Base-by-base conservation (phyloP, 92 coral and sea anemone species). In the Parazoanthus darwini region DNA sequence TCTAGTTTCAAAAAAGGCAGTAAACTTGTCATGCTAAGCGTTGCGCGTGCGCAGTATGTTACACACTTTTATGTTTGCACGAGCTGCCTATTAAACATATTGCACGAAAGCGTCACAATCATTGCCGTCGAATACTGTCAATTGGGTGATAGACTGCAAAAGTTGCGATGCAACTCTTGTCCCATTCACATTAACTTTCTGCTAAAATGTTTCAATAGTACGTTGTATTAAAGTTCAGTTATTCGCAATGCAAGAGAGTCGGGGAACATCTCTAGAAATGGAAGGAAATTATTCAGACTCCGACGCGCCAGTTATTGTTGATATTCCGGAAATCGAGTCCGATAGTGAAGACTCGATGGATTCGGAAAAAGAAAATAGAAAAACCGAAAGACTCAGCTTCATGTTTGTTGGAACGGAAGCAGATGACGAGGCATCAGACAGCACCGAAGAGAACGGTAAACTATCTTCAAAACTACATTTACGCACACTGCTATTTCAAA, bases 271-370 rank as follows among this genome's bases (percentile, higher is more conserved):
- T 71, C 39, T 84, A 38, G 79, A 84, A 84, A 51, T 65, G 2
- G 43, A 66, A 8, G 48, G 70, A 71, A 26, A 84, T 70, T 72
- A 46, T 74, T 84, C 66, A 37, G 79, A 71, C 25, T 84, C 78
- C n/a, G 87, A 84, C 14, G 35, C 33, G 3, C 87, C 66, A 15
- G 87, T 84, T 33, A 43, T 84, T 16, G 79, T 84, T 71, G 79
- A 84, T 14, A 44, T 84, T 8, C 87, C 87, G 29, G 79, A 51
- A 6, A 71, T 84, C 44, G 87, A 70, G 15, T 84, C 79, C 8
- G 87, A 84, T 37, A 50, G 44, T 15, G 87, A 84, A 72, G 79
- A 84, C 78, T 71, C 63, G 16, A 43, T 73, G 29, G 58, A 67
- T 10, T 54, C 25, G 23, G 50, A 25, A 38, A 22, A 6, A 0